Evolutionary conservation across 2,888 invertebrate genomes (phyloP), one percentile per base, ranked within the genome.

Genomic region (Pilophorus perplexus): DNA sequence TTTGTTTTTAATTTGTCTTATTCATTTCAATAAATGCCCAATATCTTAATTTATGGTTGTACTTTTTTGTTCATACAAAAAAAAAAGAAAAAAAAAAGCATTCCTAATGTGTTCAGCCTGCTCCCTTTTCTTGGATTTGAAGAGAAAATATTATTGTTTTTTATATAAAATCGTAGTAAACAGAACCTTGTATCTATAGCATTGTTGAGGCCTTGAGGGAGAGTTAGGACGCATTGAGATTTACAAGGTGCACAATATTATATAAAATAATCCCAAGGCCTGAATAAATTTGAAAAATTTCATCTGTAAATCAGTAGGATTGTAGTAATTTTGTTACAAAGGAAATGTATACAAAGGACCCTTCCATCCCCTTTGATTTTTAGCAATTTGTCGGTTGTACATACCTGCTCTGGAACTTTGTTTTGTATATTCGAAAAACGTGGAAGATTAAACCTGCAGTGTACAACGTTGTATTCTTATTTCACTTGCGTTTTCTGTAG

Each of bases 371-470:
- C 2, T 23, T 16, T 16, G 6, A n/a, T 42, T 57, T 46, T 62
- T 28, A 23, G 48, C 33, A 62, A 33, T 62, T 48, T n/a, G 20
- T 37, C 46, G 38, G 62, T 62, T 62, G 62, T 62, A 62, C 48
- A 62, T 62, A 62, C 62, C 62, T n/a, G n/a, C n/a, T n/a, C 62
- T 18, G 25, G 12, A 38, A 42, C 16, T 62, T 42, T 27, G 23
- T 46, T 62, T 33, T 62, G 62, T 62, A 62, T 59, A 62, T 62
- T 62, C n/a, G 62, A 33, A 62, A 10, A 42, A 12, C 16, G 20
- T 44, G 27, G 48, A 28, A 62, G 27, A 62, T 62, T 62, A 62
- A 28, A 62, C 62, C 38, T 55, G 55, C 55, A 55, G 38, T 55
- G 55, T 55, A 38, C n/a, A 18, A 23, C n/a, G n/a, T n/a, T 28